Evolutionary conservation across 2,888 invertebrate genomes (phyloP).

Genomic region (Hartigia nigra): DNA sequence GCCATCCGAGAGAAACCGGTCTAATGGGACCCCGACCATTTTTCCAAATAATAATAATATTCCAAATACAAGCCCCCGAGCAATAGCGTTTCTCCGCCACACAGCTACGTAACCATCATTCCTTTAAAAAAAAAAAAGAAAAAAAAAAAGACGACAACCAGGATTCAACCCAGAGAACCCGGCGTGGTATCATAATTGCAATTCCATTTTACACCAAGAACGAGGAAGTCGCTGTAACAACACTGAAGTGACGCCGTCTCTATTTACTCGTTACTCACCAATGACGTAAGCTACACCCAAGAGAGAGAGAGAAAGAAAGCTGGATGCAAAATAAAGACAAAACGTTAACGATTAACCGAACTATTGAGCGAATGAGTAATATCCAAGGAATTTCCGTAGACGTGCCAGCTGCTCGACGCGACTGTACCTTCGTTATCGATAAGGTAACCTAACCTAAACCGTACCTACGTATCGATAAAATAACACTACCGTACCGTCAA

Average conservation of each 20-base stretch:
- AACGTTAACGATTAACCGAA: slow-evolving; percentile 7
- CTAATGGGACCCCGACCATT: background rate
- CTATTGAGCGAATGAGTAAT: background rate
- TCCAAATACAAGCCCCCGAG: background rate
- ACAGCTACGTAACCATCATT: background rate
- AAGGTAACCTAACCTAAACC: background rate
- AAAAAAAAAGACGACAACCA: background rate
- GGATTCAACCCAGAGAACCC: background rate
- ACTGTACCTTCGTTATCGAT: background rate
- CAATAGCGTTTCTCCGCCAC: background rate
- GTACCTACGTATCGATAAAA: background rate
- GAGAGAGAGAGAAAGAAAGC: background rate
- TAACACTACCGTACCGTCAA: background rate
- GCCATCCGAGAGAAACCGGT: background rate
- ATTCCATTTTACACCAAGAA: background rate
- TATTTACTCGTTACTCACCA: background rate
- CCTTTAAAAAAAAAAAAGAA: no score
- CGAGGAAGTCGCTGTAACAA: background rate
- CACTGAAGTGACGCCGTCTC: background rate
- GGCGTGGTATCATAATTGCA: background rate
- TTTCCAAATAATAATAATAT: background rate
- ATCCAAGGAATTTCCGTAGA: background rate
- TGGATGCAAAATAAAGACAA: slow-evolving; percentile 12
- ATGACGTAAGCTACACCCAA: background rate
- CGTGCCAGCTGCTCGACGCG: background rate